Base-by-base conservation (phyloP, 2,888 invertebrate species). In the Taphrorychus bicolor region DNA sequence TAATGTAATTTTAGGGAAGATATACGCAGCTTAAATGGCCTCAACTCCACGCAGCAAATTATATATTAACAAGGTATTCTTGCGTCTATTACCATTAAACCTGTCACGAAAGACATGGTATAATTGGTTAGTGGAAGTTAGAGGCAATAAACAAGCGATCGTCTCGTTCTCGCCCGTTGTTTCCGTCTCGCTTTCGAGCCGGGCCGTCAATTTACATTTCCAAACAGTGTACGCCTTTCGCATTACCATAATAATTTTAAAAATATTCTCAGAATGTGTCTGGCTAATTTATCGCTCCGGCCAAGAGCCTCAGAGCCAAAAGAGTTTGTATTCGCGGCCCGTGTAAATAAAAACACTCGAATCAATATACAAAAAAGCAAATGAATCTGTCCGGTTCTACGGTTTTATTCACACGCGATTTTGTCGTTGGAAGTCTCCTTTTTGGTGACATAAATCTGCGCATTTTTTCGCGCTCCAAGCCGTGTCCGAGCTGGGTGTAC, bases 211-310 rank as follows among this genome's bases (percentile, higher is more conserved):
- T 82, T 82, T 82, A 81, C 80, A 81, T 82, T 81, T 81, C 75
- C 82, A 81, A 82, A 81, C 81, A 81, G 80, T 80, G 76, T 81
- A 81, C 81, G 82, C 82, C 82, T 82, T 79, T 79, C 75, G 78
- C 79, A 82, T 82, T 81, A 82, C 80, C 82, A 81, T 82, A 82
- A 82, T 82, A 82, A 82, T 82, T 82, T 81, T 81, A 80, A 81
- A 80, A 80, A 63, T 60, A 60, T 75, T 75, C 77, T 77, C 74
- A 77, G 79, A 78, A 78, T 78, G 78, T 77, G 76, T 73, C 63
- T 67, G 67, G 64, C 41, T 65, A 69, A 69, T 65, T 69, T 69
- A 69, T 63, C 61, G 58, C 59, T 22, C 53, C 62, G 58, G 60
- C 60, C 51, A 56, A n/a, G 42, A 49, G 60, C 66, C 59, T 65